A percentile compares a stretch with the other conserved stretches of the same genome.
phyloP scores from a whole-genome alignment of 1,140 invertebrate species.

The Pseudomyrmex sp. region DNA sequence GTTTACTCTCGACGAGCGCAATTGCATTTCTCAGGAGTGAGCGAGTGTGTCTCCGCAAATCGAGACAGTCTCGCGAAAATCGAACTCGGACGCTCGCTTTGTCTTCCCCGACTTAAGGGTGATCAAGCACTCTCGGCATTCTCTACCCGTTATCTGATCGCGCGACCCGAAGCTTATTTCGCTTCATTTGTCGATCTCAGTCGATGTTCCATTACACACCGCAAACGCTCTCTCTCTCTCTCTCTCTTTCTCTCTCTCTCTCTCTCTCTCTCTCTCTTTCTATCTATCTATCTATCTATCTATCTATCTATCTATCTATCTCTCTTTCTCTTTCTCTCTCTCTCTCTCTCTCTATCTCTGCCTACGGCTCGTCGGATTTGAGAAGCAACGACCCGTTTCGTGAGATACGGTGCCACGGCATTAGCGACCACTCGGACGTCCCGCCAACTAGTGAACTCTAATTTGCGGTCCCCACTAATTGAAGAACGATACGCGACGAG shows the following conservation, averaged over 20 bases:
- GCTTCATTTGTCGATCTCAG: conserved; percentile 65
- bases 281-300: conserved; percentile 10
- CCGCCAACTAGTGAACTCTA: conserved; percentile 60
- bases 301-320: conserved; percentile 25
- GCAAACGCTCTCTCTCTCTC: conserved; percentile 28
- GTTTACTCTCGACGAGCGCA: not conserved
- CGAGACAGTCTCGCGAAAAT: conserved; percentile 21
- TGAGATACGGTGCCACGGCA: conserved; percentile 55
- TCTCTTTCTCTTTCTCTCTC: conserved; percentile 5
- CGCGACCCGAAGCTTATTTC: conserved; percentile 42
- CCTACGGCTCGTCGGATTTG: conserved; percentile 49
- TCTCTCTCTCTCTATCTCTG: conserved; percentile 30
- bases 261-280: not conserved
- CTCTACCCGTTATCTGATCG: conserved; percentile 50
- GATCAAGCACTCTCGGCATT: conserved; percentile 28
- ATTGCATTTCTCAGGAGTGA: not conserved
- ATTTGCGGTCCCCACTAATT: conserved; percentile 68
- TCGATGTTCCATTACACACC: conserved; percentile 64
- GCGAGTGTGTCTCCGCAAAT: not conserved
- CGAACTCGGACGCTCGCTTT: conserved; percentile 5
- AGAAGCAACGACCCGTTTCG: conserved; percentile 58
- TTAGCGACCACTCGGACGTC: conserved; percentile 47
- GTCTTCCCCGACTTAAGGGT: conserved; percentile 4
- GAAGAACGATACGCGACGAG: conserved; percentile 52
- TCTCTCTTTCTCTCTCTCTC: conserved; percentile 24